Evolutionary conservation across 2,888 invertebrate genomes (phyloP).

Genomic region (Amiota communis): DNA sequence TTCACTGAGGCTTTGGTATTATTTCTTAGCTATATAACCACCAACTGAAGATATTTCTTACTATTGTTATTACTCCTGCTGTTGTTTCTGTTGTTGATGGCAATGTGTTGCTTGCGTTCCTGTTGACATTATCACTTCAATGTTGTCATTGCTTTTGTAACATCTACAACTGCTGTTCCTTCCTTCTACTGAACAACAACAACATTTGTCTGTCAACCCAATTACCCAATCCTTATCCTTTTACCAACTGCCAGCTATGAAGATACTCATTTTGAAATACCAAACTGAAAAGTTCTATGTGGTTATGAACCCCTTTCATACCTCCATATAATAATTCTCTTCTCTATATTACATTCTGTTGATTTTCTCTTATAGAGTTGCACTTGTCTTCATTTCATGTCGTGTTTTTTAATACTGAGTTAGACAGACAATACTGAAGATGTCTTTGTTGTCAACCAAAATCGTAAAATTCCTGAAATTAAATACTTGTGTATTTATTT

Average conservation of each 20-base stretch:
- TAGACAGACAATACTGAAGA: not conserved
- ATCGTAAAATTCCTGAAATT: slow-evolving; percentile 21
- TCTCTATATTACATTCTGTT: no score
- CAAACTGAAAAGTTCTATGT: not conserved
- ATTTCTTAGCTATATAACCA: no score
- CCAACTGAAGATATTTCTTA: no score
- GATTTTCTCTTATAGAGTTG: no score
- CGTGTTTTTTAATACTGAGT: not conserved
- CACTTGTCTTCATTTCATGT: no score
- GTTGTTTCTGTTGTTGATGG: not conserved
- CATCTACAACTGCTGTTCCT: not conserved
- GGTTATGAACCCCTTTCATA: not conserved
- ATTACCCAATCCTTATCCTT: no score
- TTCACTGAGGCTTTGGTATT: no score
- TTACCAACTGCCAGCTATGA: no score
- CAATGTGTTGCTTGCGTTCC: not conserved
- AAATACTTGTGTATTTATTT: slow-evolving; percentile 24
- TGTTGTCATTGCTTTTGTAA: slow-evolving; percentile 4
- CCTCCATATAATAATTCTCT: no score
- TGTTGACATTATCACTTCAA: slow-evolving; percentile 2
- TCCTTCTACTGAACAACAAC: no score
- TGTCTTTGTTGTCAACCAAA: not conserved
- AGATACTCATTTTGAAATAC: not conserved
- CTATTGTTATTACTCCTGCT: not conserved
- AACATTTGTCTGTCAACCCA: no score